Evolutionary conservation across 2,797 vertebrate species (phyloP), one percentile per base, ranked within the genome.

Genomic region (Micropoecilia bifurca): DNA sequence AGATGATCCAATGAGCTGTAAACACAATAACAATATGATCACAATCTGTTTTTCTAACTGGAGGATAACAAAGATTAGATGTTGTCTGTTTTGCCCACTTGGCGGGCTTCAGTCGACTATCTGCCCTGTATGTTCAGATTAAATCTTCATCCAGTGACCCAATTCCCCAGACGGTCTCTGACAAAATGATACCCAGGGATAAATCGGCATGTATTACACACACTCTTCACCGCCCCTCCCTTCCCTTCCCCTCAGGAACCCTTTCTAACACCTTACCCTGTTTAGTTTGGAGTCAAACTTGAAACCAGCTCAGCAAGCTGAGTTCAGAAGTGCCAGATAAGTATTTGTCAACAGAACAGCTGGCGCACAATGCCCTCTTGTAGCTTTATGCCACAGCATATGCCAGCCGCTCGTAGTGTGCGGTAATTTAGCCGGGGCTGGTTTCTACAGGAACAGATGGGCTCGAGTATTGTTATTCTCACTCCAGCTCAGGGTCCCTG

Each of bases 301-400:
- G 92, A 92, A 94, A 94, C 94, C 94, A 95, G 95, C 95, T 96
- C 96, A 96, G 94, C 95, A 95, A 95, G 95, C 95, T 94, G 96
- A 97, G 96, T 97, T 97, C 95, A 97, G 97, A 97, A 97, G 96
- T 97, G 96, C 96, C 95, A 96, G 96, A 97, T 97, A 97, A 97
- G 96, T 97, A 97, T 97, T 97, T 96, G 97, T 98, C 96, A 97
- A 96, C 97, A 96, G 95, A 97, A 96, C 97, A 99, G 97, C 97
- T 98, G 97, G 97, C 94, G 94, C 96, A 97, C 97, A 97, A 97
- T 97, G 96, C 97, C 97, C 96, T 96, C 96, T 96, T 95, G 97
- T 97, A 96, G 96, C 96, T 98, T 98, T 97, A 98, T 98, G 97
- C 96, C 95, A 96, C 96, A 97, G 96, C 97, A 99, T 98, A 98